A percentile compares a stretch with the other conserved stretches of the same genome.
These are phyloP conservation scores for Gouania willdenowi DNA, from an alignment of 2,797 vertebrate species.

Conservation along the genomic window DNA sequence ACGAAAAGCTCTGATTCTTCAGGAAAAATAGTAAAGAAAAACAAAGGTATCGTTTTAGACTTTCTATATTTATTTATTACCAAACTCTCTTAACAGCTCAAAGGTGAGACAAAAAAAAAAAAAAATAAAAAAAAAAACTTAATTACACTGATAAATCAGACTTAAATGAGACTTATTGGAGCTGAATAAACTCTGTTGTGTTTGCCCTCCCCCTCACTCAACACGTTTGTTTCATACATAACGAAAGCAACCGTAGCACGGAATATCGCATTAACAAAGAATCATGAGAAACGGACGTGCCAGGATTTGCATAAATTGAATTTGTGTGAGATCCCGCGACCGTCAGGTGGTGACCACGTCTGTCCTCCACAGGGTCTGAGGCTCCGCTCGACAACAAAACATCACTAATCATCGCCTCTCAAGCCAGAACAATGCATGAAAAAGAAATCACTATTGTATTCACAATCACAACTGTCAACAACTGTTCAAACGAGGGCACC, in stretches of 20 bases:
- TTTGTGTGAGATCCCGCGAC: slow-evolving; percentile 43
- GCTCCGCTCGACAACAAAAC: slow-evolving; percentile 6
- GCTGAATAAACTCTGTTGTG: slow-evolving; percentile 39
- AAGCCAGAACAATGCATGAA: slow-evolving; percentile 1
- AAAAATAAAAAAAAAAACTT: slow-evolving; percentile 44
- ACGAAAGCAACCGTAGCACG: slow-evolving; percentile 34
- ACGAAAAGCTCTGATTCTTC: too few relatives aligned
- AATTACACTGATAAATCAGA: slow-evolving; percentile 53
- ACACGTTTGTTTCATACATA: slow-evolving; percentile 47
- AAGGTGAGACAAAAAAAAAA: slow-evolving; percentile 2
- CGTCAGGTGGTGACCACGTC: slow-evolving; percentile 36
- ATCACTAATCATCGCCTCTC: slow-evolving; percentile 4
- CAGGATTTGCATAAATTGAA: slow-evolving; percentile 50
- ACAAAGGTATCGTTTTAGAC: too few relatives aligned
- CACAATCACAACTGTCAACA: slow-evolving; percentile 10
- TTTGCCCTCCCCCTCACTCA: slow-evolving; percentile 6
- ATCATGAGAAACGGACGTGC: slow-evolving; percentile 33
- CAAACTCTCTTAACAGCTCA: too few relatives aligned
- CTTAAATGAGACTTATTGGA: slow-evolving; percentile 50
- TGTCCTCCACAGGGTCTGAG: slow-evolving; percentile 7
- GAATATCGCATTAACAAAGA: slow-evolving; percentile 47
- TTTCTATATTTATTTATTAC: too few relatives aligned
- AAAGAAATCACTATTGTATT: slow-evolving; percentile 1
- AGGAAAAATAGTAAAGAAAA: too few relatives aligned
- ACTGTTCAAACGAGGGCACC: slow-evolving; percentile 3